A percentile compares a stretch with the other conserved stretches of the same genome.
These are phyloP conservation scores for Melanotaenia trifasciata DNA, from an alignment of 2,797 vertebrate genomes.

Conservation along the genomic window DNA sequence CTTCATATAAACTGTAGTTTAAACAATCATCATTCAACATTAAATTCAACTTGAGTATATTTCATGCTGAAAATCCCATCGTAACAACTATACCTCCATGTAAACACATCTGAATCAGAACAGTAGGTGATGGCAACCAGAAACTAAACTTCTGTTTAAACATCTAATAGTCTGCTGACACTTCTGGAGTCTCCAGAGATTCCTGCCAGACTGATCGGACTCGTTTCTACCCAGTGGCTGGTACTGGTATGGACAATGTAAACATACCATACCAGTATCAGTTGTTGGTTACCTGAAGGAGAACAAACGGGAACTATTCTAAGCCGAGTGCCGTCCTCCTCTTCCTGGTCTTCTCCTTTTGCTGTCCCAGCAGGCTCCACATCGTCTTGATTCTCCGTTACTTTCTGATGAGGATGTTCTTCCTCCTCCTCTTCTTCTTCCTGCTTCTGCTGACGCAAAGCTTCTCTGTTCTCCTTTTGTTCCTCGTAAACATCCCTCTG, in stretches of 20 bases:
- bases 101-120: neutral
- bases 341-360: neutral
- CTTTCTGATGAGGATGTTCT: slow-evolving; percentile 5
- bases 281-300: slow-evolving; percentile 38
- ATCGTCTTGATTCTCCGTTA: slow-evolving; percentile 13
- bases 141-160: too few species aligned
- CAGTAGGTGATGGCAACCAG: too few species aligned
- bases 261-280: neutral
- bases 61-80: neutral
- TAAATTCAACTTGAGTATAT: neutral
- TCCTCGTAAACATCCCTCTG: neutral
- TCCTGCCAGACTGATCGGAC: neutral
- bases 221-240: neutral
- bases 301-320: neutral
- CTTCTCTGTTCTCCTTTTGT: neutral
- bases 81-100: neutral
- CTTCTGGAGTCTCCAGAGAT: neutral
- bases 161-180: too few species aligned
- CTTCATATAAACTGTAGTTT: too few species aligned
- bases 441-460: neutral
- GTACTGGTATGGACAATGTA: neutral
- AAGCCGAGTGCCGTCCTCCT: neutral
- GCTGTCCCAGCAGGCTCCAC: neutral
- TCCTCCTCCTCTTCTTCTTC: neutral
- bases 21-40: too few species aligned